Percentiles rank a stretch among this genome's conserved stretches.
Evolutionary conservation across 2,113 vertebrate species (phyloP).

Genomic region (Neogobius melanostomus): DNA sequence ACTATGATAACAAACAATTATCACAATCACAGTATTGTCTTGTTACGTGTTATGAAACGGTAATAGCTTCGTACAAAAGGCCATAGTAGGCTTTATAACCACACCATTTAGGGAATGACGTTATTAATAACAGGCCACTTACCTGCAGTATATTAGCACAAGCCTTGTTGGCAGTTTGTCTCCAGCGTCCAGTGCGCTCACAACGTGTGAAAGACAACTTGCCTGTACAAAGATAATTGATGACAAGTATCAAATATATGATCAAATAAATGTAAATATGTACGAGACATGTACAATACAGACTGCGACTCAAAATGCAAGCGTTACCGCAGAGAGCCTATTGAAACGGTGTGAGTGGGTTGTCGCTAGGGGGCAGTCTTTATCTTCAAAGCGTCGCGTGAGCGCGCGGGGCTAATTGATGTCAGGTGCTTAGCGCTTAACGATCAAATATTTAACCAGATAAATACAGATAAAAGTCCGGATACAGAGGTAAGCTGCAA

Average conservation of each 20-base stretch:
- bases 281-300: neutral
- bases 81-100: no score
- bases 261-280: neutral
- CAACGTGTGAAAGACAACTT: neutral
- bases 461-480: slow-evolving; percentile 8
- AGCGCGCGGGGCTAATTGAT: slow-evolving; percentile 51
- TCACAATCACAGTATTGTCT: no score
- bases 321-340: neutral
- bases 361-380: slow-evolving; percentile 80
- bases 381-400: slow-evolving; percentile 63
- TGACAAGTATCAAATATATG: neutral
- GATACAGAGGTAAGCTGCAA: slow-evolving; percentile 9
- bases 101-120: no score
- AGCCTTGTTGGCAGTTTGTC: neutral
- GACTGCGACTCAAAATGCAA: neutral
- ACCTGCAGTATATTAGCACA: no score
- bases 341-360: neutral
- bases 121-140: no score
- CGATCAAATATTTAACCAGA: slow-evolving; percentile 22
- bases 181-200: neutral
- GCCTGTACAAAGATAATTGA: neutral
- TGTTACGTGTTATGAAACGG: no score
- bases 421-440: slow-evolving; percentile 33
- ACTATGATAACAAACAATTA: no score
- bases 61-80: no score